These are phyloP conservation scores for Bovichtus variegatus DNA, from an alignment of 2,797 vertebrate species.

Conservation along the genomic window DNA sequence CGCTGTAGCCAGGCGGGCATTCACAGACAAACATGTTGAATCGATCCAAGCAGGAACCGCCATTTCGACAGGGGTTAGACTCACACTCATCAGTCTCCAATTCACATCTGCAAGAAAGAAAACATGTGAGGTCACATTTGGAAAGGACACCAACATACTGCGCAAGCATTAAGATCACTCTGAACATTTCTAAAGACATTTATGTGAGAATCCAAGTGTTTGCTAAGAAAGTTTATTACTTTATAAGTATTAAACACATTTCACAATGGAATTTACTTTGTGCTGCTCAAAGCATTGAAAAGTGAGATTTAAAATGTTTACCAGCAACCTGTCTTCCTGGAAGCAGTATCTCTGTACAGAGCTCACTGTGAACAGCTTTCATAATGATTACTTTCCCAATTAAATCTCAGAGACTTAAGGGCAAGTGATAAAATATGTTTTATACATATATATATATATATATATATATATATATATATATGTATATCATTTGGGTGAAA, in stretches of 20 bases:
- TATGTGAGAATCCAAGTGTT: not conserved
- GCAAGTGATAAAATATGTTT: too few species aligned
- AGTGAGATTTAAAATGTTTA: too few species aligned
- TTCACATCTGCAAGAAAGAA: conserved; percentile 86
- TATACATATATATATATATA: too few species aligned
- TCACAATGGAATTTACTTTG: not conserved
- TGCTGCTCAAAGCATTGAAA: too few species aligned
- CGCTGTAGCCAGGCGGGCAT: conserved; percentile 89
- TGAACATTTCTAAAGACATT: not conserved
- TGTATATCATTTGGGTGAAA: too few species aligned
- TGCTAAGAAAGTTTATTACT: not conserved
- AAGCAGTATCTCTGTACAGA: too few species aligned
- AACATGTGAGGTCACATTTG: not conserved
- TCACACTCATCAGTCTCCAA: conserved; percentile 88
- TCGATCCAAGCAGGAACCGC: conserved; percentile 90
- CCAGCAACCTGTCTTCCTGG: not conserved
- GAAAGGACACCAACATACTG: not conserved
- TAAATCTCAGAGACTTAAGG: too few species aligned
- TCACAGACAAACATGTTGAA: conserved; percentile 89
- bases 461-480: too few species aligned
- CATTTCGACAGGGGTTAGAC: conserved; percentile 92
- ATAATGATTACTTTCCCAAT: too few species aligned
- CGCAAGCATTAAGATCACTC: not conserved
- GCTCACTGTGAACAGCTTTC: too few species aligned
- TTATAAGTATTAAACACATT: not conserved